Percentiles rank a stretch among this genome's conserved stretches.
phyloP scores from a whole-genome alignment of 2,797 vertebrate species.

The Cyclopterus lumpus region DNA sequence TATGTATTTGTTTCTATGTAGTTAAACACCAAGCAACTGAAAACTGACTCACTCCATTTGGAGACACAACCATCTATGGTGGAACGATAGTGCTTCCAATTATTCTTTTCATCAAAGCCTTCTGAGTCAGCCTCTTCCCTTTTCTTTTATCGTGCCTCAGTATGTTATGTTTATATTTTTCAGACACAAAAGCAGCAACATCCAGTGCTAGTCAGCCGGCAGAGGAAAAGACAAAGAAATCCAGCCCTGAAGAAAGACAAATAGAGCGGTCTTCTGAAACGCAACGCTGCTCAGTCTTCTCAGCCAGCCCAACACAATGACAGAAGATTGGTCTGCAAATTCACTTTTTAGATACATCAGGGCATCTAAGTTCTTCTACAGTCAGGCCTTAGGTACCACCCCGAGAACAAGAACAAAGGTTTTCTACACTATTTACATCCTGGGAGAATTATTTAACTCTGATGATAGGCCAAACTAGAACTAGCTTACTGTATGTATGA shows the following conservation, averaged over 20 bases:
- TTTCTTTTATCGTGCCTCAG: background rate
- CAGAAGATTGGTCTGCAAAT: slow-evolving; percentile 69
- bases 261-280: slow-evolving; percentile 53
- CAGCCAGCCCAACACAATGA: slow-evolving; percentile 60
- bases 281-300: slow-evolving; percentile 56
- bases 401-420: slow-evolving; percentile 44
- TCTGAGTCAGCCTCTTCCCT: background rate
- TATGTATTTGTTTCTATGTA: background rate
- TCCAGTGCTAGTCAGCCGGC: slow-evolving; percentile 51
- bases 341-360: slow-evolving; percentile 65
- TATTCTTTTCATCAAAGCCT: slow-evolving; percentile 11
- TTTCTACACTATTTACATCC: slow-evolving; percentile 48
- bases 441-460: slow-evolving; percentile 35
- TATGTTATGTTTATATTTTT: slow-evolving; percentile 49
- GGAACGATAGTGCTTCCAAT: background rate
- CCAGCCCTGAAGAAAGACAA: slow-evolving; percentile 67
- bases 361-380: slow-evolving; percentile 58
- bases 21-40: background rate
- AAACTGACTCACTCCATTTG: background rate
- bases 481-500: slow-evolving; percentile 24
- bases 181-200: slow-evolving; percentile 69
- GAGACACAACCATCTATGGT: background rate
- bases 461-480: slow-evolving; percentile 33
- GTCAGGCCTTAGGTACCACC: slow-evolving; percentile 69
- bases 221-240: slow-evolving; percentile 70